These are phyloP conservation scores for Drosophila picticornis DNA, from an alignment of 2,888 invertebrate species.

Conservation along the genomic window DNA sequence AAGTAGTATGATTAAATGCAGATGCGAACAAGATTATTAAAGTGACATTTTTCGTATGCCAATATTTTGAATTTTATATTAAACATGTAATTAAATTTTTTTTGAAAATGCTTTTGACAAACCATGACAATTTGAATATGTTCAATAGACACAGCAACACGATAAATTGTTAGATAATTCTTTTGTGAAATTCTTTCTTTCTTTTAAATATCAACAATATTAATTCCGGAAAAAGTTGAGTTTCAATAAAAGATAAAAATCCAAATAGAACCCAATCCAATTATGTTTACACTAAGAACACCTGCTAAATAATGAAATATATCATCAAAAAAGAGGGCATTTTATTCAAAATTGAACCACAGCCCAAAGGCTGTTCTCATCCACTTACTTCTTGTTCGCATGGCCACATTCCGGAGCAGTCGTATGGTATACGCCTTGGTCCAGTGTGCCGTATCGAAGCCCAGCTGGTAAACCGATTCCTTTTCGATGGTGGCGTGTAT, in stretches of 20 bases:
- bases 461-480: constrained; percentile 80
- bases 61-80: not conserved
- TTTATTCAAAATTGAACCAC: not conserved
- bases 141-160: not conserved
- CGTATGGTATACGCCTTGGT: constrained; percentile 73
- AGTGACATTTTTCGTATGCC: no score
- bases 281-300: not conserved
- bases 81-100: not conserved
- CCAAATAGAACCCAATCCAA: no score
- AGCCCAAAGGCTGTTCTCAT: not conserved
- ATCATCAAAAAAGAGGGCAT: not conserved
- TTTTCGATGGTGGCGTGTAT: constrained; percentile 80
- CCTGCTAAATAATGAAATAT: not conserved
- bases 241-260: not conserved
- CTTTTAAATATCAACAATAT: not conserved
- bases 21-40: not conserved
- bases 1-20: not conserved
- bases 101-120: not conserved
- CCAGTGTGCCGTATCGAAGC: constrained; percentile 79
- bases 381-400: constrained; percentile 83
- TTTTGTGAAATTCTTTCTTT: not conserved
- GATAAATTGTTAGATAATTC: not conserved
- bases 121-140: not conserved
- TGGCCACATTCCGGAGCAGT: constrained; percentile 77
- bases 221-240: not conserved